Evolutionary conservation across 2,113 vertebrate genomes (phyloP), one percentile per base, ranked within the genome.

Genomic region (Neopipo cinnamomea): DNA sequence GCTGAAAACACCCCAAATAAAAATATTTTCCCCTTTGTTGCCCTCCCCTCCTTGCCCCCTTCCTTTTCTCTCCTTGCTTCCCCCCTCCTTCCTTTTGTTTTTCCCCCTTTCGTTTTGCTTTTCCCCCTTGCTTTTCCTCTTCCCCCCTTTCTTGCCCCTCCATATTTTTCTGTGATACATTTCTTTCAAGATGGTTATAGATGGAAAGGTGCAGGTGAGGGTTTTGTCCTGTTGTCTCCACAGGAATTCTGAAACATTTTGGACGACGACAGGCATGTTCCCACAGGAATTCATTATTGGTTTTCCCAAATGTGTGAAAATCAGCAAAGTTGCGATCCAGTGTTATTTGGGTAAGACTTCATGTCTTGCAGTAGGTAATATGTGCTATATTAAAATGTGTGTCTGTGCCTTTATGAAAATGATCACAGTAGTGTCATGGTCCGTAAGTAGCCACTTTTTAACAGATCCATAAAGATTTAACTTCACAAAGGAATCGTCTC

Each of bases 261-360:
- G 99, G 99, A 98, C 98, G 19, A 99, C 99, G 28, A 99, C 99
- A 12, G 99, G 99, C 53, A 99, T 99, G 99, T 99, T 99, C 97
- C 99, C 99, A 2, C 99, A 99, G 84, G 99, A 99, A 91, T 96
- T 99, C 88, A 98, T 99, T 88, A 96, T 99, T 80, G 98, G 97
- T 73, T 99, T 99, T 92, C 97, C 98, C 72, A 97, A 98, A 68
- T 78, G 98, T 12, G 97, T 98, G 20, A 98, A 93, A 52, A 94
- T 99, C 61, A 97, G 96, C 81, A 97, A 96, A 16, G 96, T 99
- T 47, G 84, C 97, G 62, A 95, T 99, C 87, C 98, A 99, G 73
- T 98, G 98, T 96, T 99, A 98, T 37, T 98, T 98, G 93, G 98
- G 99, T 99, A 98, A 98, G 97, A 31, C 42, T 39, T 41, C 1